Base-by-base conservation (phyloP, 2,797 vertebrate genomes). In the Euthynnus affinis region DNA sequence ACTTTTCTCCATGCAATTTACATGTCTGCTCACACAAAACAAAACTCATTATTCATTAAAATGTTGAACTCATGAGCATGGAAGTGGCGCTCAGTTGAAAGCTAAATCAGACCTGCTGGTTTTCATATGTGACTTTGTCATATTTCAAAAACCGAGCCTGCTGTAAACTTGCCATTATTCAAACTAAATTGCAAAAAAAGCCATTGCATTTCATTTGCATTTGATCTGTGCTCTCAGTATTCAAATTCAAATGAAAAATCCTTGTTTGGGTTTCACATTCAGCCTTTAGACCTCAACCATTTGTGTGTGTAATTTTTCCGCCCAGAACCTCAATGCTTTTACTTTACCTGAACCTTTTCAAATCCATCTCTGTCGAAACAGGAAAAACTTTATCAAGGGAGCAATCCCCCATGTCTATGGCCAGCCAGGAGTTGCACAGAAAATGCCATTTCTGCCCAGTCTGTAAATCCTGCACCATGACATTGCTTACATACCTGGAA, bases 371-470 rank as follows among this genome's bases (percentile, higher is more conserved):
- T 18, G 96, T 96, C 10, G 98, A 96, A 74, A 95, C 94, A 1
- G 93, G 93, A 81, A 99, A 97, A 42, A 96, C 71, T 93, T 95
- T 96, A 90, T 99, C 96, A 0, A 98, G 90, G 27, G 94, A 89
- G 67, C 96, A 96, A 29, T 97, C 96, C 34, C 94, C 96, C 1
- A 96, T 86, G 65, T 98, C 93, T 42, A 97, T 56, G 6, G 96
- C 94, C 63, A 99, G 88, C 98, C 98, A 99, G 0, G 96, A 97
- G 81, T 96, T 97, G 86, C 98, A 99, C 8, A 98, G 93, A 87
- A 98, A 98, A 74, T 96, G 90, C 96, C 96, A 98, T 78, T 96
- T 97, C 81, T 91, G 89, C 75, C 95, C 94, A 3, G 89, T 92
- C 18, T 94, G 95, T 62, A 97, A 70, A 69, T 99, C 97, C 20